Evolutionary conservation across 2,113 vertebrate species (phyloP), one percentile per base, ranked within the genome.

Genomic region (Pyrgilauda ruficollis): DNA sequence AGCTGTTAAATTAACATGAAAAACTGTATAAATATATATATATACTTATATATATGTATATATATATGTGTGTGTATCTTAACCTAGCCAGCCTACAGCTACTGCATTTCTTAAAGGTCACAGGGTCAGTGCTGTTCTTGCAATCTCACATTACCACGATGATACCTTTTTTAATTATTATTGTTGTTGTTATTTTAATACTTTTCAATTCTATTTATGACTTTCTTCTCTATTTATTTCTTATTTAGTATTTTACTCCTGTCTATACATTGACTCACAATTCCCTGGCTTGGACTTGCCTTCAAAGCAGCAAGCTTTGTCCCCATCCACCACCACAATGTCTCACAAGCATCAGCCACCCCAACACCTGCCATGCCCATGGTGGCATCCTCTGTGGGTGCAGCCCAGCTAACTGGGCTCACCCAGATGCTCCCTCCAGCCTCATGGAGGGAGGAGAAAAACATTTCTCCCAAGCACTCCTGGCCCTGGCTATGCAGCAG

Each of bases 201-300:
- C 49, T 55, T 88, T 96, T 76, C 63, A 69, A n/a, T 21, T 77
- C 90, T 94, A 92, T 93, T 96, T 96, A 96, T 95, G 82, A 83
- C 90, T 92, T 88, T 74, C 75, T 93, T 83, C 59, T 93, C 90
- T 96, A 95, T 96, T 95, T 96, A 95, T 96, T 94, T 91, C 84
- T 87, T 86, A 89, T 43, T 85, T 83, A 83, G 84, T 69, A 72
- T 67, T 92, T 95, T 77, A 87, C 81, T 91, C 69, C 81, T 61
- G 61, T 52, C 77, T 83, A 17, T 37, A 56, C 46, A 20, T 49
- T 44, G 67, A 83, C 35, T 69, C 20, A 33, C 1, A 7, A 43
- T 70, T 61, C 39, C 72, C 64, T 77, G 55, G 53, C 72, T 87
- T 33, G n/a, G 53, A 39, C 20, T 84, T 63, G 30, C 77, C 62